Base-by-base conservation (phyloP, 2,113 vertebrate species). In the Alectura lathami region DNA sequence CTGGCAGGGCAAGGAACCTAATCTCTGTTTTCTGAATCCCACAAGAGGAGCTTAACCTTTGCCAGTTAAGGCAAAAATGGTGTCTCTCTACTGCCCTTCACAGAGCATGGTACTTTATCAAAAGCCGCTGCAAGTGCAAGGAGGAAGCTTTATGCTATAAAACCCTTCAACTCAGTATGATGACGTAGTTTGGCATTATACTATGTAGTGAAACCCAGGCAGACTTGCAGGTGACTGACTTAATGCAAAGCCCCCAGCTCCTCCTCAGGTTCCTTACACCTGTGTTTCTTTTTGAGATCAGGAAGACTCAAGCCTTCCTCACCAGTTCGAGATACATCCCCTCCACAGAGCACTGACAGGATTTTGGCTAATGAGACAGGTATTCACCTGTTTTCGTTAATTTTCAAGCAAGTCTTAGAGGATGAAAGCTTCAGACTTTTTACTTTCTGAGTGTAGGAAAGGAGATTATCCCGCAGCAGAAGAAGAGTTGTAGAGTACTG, bases 371-470 rank as follows among this genome's bases (percentile, higher is more conserved):
- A 62, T 64, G 34, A 82, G 27, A 69, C 20, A 72, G 20, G 29
- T 36, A 45, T 86, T 86, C 3, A 23, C n/a, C 23, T 92, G 45
- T 32, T 70, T 83, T 68, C 48, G 24, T 56, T 83, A 38, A 83
- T 29, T 63, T 48, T 92, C 48, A 89, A 59, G n/a, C 4, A 53
- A 73, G n/a, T 42, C 14, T 76, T 38, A 79, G 34, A 75, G 14
- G 38, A 75, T 72, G 57, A 82, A 87, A 75, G 12, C 27, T 89
- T 72, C 74, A n/a, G 38, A 81, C 26, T 64, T 95, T 73, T 85
- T 43, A 29, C 2, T 66, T 85, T 20, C 67, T 42, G 20, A 76
- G 38, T 16, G 34, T 14, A 6, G 79, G 32, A 63, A 76, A 85
- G 20, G 15, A 83, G 42, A 64, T 91, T 82, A 78, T 79, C 30